These are phyloP conservation scores for Lagopus muta DNA, from an alignment of 2,113 vertebrate species.

Conservation along the genomic window DNA sequence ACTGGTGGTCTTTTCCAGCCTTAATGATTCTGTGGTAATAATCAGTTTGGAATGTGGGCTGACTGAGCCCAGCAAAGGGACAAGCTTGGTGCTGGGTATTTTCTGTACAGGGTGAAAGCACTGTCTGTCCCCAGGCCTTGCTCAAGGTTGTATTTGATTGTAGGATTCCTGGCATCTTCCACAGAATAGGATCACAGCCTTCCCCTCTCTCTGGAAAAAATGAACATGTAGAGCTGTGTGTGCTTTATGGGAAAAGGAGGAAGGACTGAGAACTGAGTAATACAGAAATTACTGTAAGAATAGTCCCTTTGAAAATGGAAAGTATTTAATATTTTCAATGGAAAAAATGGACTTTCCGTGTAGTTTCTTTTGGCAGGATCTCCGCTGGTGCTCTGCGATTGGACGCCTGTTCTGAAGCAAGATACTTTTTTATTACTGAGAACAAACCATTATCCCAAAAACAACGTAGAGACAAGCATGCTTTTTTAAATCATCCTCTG, in stretches of 20 bases:
- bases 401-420: neutral
- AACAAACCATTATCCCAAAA: neutral
- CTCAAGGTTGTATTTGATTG: neutral
- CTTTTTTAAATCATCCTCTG: neutral
- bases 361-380: neutral
- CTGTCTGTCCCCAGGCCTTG: neutral
- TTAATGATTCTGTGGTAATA: too few species aligned
- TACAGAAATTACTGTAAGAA: neutral
- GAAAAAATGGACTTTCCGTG: neutral
- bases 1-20: too few species aligned
- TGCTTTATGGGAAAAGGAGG: neutral
- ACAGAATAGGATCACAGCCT: neutral
- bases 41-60: neutral
- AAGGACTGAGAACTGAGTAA: neutral
- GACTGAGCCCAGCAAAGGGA: neutral
- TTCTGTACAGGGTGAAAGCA: neutral
- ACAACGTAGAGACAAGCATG: neutral
- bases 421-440: neutral
- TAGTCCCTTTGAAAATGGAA: neutral
- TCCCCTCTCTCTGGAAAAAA: neutral
- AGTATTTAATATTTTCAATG: neutral
- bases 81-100: neutral
- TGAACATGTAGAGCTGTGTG: neutral
- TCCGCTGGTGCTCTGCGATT: neutral
- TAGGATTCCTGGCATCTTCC: neutral